Conservation (phyloP, 2,113 vertebrate genomes). For the Spea multiplicata region DNA sequence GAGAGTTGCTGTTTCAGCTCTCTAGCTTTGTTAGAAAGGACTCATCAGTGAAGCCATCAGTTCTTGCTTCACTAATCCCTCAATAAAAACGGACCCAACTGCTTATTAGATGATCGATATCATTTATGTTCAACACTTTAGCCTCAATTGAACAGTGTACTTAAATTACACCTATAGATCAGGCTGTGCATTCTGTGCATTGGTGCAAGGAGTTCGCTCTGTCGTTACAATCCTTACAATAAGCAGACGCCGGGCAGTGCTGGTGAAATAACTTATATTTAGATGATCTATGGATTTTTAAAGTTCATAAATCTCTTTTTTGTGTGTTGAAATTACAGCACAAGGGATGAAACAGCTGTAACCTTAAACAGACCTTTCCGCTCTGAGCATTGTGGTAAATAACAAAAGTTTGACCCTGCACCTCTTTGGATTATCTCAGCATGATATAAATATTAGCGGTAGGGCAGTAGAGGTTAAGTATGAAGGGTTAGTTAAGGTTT, state of each 20-base stretch:
- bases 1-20: too few relatives aligned
- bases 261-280: neutral
- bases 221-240: constrained; percentile 21
- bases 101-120: neutral
- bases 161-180: neutral
- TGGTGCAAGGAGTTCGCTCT: neutral
- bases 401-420: neutral
- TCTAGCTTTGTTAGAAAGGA: too few relatives aligned
- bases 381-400: neutral
- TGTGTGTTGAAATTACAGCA: constrained; percentile 21
- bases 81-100: neutral
- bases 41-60: too few relatives aligned
- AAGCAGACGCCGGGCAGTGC: constrained; percentile 18
- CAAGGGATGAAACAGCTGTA: neutral
- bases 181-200: too few relatives aligned
- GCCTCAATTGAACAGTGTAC: neutral
- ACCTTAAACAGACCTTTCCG: constrained; percentile 3
- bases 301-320: constrained; percentile 15
- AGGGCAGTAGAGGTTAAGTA: too few relatives aligned
- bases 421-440: neutral
- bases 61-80: too few relatives aligned
- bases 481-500: too few relatives aligned
- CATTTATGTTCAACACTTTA: neutral
- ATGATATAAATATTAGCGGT: neutral
- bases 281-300: neutral